Percentiles rank a stretch among this genome's conserved stretches.
These are phyloP conservation scores for Melipona quadrifasciata DNA, from an alignment of 1,140 invertebrate genomes.

Conservation along the genomic window DNA sequence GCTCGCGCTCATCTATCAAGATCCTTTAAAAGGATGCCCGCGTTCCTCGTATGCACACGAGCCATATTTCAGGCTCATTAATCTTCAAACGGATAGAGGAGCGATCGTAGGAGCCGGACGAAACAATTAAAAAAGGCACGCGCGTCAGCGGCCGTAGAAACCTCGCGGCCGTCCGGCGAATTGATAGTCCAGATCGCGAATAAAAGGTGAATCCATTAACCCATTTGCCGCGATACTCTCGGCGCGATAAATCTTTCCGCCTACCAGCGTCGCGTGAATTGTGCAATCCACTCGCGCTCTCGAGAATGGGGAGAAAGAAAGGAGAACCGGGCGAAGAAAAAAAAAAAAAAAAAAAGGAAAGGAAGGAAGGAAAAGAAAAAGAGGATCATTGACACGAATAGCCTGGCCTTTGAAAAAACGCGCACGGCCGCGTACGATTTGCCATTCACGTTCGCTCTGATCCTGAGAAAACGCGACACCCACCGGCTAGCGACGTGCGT, in stretches of 20 bases:
- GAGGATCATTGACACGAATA: constrained; percentile 34
- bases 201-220: constrained; percentile 45
- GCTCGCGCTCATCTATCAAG: constrained; percentile 9
- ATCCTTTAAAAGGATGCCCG: not conserved
- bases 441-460: not conserved
- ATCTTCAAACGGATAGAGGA: not conserved
- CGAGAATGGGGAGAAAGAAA: not conserved
- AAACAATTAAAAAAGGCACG: constrained; percentile 24
- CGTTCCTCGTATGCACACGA: not conserved
- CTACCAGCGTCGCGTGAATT: constrained; percentile 25
- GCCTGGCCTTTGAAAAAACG: constrained; percentile 14
- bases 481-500: not conserved
- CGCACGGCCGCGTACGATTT: not conserved
- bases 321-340: not conserved
- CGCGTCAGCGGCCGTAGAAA: not conserved
- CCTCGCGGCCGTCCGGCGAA: constrained; percentile 2
- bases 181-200: constrained; percentile 25
- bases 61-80: constrained; percentile 14
- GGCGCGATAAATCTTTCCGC: constrained; percentile 32
- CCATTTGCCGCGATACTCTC: constrained; percentile 4
- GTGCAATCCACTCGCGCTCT: not conserved
- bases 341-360: not conserved
- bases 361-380: not conserved
- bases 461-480: constrained; percentile 9
- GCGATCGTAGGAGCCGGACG: not conserved